These are phyloP conservation scores for Melanotaenia trifasciata DNA, from an alignment of 2,797 vertebrate species.

Conservation along the genomic window DNA sequence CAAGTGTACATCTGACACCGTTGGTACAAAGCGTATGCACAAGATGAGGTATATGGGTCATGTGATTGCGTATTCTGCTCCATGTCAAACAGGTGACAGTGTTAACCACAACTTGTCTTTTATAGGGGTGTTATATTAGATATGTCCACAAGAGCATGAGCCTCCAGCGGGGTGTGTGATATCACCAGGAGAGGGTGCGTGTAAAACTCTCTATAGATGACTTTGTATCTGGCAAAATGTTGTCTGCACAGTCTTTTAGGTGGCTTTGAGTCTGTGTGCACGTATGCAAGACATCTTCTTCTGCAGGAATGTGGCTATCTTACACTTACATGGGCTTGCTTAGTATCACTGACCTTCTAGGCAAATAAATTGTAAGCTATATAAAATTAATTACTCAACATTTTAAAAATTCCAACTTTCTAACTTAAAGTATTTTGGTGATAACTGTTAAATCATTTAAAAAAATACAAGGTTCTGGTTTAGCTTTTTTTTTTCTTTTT, in stretches of 20 bases:
- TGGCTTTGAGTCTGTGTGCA: not conserved
- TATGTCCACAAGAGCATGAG: not conserved
- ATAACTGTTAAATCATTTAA: not conserved
- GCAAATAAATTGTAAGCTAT: not conserved
- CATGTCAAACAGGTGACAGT: not conserved
- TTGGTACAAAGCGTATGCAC: constrained; percentile 5
- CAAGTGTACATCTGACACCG: constrained; percentile 9
- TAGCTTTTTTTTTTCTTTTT: too few species aligned
- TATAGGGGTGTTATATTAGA: not conserved
- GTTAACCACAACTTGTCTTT: not conserved
- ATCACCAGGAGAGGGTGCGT: not conserved
- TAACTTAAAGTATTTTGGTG: not conserved
- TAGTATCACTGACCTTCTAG: not conserved
- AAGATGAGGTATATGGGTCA: constrained; percentile 2
- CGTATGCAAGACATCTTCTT: not conserved
- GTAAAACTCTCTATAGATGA: not conserved
- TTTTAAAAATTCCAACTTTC: not conserved
- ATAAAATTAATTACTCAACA: not conserved
- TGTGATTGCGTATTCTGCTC: constrained; percentile 1
- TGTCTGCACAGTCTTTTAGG: not conserved
- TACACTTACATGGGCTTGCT: not conserved
- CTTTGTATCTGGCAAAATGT: not conserved
- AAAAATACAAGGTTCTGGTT: too few species aligned
- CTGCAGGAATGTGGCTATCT: not conserved
- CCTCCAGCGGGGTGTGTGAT: not conserved